A percentile compares a stretch with the other conserved stretches of the same genome.
Conservation (phyloP, 2,888 invertebrate genomes). For the Temnothorax unifasciatus region DNA sequence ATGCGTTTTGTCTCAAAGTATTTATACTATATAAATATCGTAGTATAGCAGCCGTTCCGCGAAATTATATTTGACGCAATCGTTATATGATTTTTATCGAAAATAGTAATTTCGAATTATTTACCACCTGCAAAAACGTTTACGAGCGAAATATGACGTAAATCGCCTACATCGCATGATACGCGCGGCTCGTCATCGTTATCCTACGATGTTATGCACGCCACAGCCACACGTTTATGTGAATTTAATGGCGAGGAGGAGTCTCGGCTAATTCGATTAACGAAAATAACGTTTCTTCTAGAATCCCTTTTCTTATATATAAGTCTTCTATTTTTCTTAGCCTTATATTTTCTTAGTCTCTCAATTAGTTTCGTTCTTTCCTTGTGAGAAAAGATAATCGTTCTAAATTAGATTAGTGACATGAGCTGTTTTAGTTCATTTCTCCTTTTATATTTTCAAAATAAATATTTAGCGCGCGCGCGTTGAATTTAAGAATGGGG, state of each 20-base stretch:
- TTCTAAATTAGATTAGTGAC: not conserved
- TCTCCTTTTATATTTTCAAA: not conserved
- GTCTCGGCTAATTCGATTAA: conserved; percentile 27
- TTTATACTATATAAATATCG: not conserved
- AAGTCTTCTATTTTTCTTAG: not conserved
- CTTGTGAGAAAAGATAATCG: not conserved
- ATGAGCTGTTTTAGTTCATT: not conserved
- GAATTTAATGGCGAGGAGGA: conserved; percentile 26
- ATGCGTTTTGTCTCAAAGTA: not conserved
- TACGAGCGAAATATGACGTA: conserved; percentile 10
- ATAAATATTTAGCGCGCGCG: not conserved
- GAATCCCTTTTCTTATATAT: not conserved
- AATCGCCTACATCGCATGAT: conserved; percentile 17
- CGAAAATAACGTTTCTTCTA: conserved; percentile 17
- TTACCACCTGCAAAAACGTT: conserved; percentile 6
- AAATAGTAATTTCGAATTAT: conserved; percentile 24
- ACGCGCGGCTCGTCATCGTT: conserved; percentile 24
- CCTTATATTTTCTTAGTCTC: not conserved
- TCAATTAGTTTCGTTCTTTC: not conserved
- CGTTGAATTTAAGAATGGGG: not conserved
- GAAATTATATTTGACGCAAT: not conserved
- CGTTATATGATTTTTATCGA: not conserved
- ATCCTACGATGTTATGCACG: conserved; percentile 27
- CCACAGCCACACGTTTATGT: conserved; percentile 20
- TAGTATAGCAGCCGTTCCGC: not conserved